phyloP scores from a whole-genome alignment of 1,140 invertebrate species.

The Drosophila setifemur region DNA sequence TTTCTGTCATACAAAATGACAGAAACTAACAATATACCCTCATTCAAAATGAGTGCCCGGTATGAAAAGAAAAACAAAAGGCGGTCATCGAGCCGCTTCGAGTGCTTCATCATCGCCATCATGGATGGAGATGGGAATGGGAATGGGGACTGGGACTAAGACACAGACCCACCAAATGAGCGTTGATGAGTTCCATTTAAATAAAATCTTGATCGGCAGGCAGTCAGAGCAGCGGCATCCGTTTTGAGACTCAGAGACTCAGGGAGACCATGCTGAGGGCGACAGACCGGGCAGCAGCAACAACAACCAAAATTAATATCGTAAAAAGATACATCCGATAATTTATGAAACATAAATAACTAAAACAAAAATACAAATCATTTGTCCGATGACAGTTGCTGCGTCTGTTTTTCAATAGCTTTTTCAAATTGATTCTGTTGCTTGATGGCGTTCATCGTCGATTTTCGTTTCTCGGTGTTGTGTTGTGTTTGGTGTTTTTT shows the following conservation, averaged over 20 bases:
- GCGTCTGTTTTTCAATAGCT: slow-evolving; percentile 53
- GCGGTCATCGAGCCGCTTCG: slow-evolving; percentile 13
- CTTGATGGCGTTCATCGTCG: slow-evolving; percentile 49
- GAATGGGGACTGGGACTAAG: background rate
- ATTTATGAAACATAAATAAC: slow-evolving; percentile 82
- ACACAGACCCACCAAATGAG: slow-evolving; percentile 61
- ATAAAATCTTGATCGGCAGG: slow-evolving; percentile 77
- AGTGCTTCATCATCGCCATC: slow-evolving; percentile 59
- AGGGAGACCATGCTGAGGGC: slow-evolving; percentile 25
- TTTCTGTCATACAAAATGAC: too few species aligned
- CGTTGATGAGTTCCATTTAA: slow-evolving; percentile 81
- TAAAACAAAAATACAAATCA: slow-evolving; percentile 81
- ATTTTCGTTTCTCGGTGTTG: slow-evolving; percentile 11
- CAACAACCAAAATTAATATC: slow-evolving; percentile 58
- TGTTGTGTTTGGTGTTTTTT: slow-evolving; percentile 5
- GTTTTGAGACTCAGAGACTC: slow-evolving; percentile 18
- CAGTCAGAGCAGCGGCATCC: slow-evolving; percentile 46
- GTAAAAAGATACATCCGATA: slow-evolving; percentile 77
- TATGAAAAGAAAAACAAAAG: slow-evolving; percentile 37
- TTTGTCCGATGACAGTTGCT: slow-evolving; percentile 68
- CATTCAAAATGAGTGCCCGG: background rate
- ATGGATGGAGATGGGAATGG: slow-evolving; percentile 13
- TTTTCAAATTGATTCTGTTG: slow-evolving; percentile 57
- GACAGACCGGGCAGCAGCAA: background rate
- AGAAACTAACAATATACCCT: slow-evolving; percentile 1